phyloP scores from a whole-genome alignment of 2,888 invertebrate genomes.

The Lycophotia porphyrea region DNA sequence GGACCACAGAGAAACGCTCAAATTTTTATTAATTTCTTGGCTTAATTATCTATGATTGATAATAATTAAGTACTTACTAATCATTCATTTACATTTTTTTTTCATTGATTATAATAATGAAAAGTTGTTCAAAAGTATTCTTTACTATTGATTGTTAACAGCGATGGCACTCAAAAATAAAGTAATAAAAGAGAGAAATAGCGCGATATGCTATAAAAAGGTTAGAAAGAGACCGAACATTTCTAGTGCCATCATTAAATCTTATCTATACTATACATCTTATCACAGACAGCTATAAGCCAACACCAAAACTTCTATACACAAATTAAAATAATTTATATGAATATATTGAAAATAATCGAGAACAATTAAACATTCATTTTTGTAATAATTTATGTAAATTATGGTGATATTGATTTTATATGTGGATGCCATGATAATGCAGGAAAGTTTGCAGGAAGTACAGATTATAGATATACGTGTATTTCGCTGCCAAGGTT shows the following conservation, averaged over 20 bases:
- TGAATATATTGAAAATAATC: conserved; percentile 29
- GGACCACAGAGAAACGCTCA: conserved; percentile 65
- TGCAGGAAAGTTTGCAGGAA: conserved; percentile 10
- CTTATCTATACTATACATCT: conserved; percentile 41
- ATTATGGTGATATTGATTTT: conserved; percentile 29
- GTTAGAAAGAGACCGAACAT: conserved; percentile 4
- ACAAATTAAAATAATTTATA: conserved; percentile 40
- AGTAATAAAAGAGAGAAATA: background rate
- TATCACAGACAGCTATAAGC: conserved; percentile 23
- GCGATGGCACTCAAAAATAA: background rate
- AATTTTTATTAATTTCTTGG: conserved; percentile 40
- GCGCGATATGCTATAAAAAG: background rate
- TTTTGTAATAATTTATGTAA: conserved; percentile 38
- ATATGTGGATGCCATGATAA: conserved; percentile 25
- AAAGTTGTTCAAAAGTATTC: conserved; percentile 22
- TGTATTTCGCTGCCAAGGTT: background rate
- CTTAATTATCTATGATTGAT: conserved; percentile 19
- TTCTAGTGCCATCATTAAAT: conserved; percentile 4
- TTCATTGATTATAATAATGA: conserved; percentile 4
- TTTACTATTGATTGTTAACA: conserved; percentile 7
- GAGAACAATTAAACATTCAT: conserved; percentile 10
- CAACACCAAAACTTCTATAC: conserved; percentile 45
- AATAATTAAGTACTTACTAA: conserved; percentile 17
- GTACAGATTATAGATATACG: conserved; percentile 1
- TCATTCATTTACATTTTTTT: background rate